Conservation (phyloP, 2,888 invertebrate genomes). For the Marasmarcha lunaedactyla region DNA sequence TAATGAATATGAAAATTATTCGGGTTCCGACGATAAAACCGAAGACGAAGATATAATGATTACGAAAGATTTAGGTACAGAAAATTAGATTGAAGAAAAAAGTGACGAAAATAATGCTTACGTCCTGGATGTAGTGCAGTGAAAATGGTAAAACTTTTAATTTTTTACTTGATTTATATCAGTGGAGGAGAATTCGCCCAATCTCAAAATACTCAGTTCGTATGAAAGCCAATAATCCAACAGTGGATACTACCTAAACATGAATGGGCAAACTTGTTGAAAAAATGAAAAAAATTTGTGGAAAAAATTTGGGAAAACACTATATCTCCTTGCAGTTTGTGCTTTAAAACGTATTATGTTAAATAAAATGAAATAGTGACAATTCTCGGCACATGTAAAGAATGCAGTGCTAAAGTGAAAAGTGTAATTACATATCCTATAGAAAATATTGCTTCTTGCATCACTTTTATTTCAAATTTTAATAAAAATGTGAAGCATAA, state of each 20-base stretch:
- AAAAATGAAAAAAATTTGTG: no score
- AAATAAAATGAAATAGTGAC: conserved; percentile 5
- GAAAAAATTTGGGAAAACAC: conserved; percentile 8
- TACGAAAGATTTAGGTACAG: not conserved
- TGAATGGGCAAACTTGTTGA: conserved; percentile 9
- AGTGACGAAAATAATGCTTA: no score
- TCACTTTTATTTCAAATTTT: no score
- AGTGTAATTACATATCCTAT: conserved; percentile 8
- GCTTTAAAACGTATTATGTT: conserved; percentile 4
- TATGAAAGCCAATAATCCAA: not conserved
- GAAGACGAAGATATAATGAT: no score
- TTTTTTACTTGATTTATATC: conserved; percentile 9
- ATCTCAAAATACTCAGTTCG: conserved; percentile 2
- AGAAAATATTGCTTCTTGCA: conserved; percentile 7
- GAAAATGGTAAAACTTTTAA: conserved; percentile 1
- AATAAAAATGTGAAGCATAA: conserved; percentile 1
- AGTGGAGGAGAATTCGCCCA: conserved; percentile 9
- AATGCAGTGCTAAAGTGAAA: conserved; percentile 7
- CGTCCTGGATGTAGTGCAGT: no score
- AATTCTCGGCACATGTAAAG: conserved; percentile 6
- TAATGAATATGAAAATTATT: not conserved
- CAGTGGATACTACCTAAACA: conserved; percentile 6
- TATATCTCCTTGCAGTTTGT: conserved; percentile 6
- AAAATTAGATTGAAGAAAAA: not conserved
- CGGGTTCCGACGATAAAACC: no score